phyloP scores from a whole-genome alignment of 1,140 invertebrate species.

The Ladona fulva region DNA sequence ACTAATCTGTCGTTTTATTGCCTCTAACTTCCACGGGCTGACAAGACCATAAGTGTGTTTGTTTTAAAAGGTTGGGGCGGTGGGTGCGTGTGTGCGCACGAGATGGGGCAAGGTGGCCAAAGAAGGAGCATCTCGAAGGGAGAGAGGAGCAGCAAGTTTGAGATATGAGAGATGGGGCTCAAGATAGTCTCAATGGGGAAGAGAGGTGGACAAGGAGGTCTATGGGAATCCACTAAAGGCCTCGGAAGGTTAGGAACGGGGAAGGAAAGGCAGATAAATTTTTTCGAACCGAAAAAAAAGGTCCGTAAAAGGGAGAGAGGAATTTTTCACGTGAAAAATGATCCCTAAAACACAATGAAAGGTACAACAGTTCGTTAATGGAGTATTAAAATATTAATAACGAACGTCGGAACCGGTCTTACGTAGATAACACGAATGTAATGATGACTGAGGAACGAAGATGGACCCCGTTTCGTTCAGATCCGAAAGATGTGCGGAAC shows the following conservation, averaged over 20 bases:
- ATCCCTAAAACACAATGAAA: no score
- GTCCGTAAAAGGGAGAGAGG: not conserved
- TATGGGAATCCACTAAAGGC: conserved; percentile 4
- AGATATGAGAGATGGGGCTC: not conserved
- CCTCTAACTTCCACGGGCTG: conserved; percentile 6
- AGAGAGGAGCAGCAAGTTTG: not conserved
- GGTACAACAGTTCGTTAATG: no score
- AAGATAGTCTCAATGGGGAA: not conserved
- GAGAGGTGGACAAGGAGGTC: not conserved
- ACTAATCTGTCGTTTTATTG: conserved; percentile 10
- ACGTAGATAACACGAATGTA: no score
- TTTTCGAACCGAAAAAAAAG: not conserved
- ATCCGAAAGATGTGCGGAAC: no score
- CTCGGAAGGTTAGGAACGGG: not conserved
- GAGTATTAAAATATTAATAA: no score
- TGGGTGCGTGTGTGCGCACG: not conserved
- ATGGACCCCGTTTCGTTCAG: no score
- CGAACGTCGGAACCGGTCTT: no score
- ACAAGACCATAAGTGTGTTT: not conserved
- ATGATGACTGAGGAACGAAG: no score
- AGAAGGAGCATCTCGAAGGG: not conserved
- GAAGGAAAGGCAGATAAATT: not conserved
- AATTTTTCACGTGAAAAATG: no score
- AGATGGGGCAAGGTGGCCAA: not conserved
- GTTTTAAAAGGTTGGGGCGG: conserved; percentile 8